These are phyloP conservation scores for Caenorhabditis sp. DNA, from an alignment of 2,888 invertebrate species.

Conservation along the genomic window DNA sequence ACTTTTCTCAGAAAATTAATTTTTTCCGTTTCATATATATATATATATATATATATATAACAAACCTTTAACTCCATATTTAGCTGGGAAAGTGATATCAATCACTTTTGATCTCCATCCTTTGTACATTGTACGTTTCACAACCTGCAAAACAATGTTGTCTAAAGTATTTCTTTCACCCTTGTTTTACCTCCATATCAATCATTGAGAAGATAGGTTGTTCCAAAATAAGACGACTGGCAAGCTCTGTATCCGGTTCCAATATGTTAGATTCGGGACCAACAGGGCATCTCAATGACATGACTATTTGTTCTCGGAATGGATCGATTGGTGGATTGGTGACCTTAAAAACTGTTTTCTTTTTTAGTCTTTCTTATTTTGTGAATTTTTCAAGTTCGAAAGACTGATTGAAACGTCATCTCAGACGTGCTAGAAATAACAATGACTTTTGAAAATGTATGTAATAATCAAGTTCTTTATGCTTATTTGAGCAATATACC, in stretches of 20 bases:
- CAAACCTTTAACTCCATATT: slow-evolving; percentile 76
- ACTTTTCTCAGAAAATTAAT: not conserved
- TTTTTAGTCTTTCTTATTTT: not conserved
- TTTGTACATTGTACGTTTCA: slow-evolving; percentile 83
- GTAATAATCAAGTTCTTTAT: too few relatives aligned
- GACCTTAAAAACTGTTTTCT: slow-evolving; percentile 66
- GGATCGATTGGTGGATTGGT: slow-evolving; percentile 99
- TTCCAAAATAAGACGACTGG: slow-evolving; percentile 87
- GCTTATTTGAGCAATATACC: too few relatives aligned
- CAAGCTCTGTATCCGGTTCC: slow-evolving; percentile 83
- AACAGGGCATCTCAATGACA: slow-evolving; percentile 95
- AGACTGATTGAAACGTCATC: not conserved
- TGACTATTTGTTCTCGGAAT: slow-evolving; percentile 96
- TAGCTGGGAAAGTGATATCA: slow-evolving; percentile 85
- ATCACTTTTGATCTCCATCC: slow-evolving; percentile 86
- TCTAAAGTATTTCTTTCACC: not conserved
- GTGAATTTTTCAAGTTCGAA: not conserved
- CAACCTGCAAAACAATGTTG: slow-evolving; percentile 57
- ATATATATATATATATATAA: not conserved
- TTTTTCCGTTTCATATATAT: not conserved
- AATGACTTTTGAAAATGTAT: too few relatives aligned
- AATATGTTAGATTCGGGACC: slow-evolving; percentile 89
- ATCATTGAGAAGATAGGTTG: slow-evolving; percentile 92
- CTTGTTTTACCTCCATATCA: slow-evolving; percentile 80
- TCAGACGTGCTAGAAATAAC: too few relatives aligned